phyloP scores from a whole-genome alignment of 2,888 invertebrate species.

The Philonicus albiceps region DNA sequence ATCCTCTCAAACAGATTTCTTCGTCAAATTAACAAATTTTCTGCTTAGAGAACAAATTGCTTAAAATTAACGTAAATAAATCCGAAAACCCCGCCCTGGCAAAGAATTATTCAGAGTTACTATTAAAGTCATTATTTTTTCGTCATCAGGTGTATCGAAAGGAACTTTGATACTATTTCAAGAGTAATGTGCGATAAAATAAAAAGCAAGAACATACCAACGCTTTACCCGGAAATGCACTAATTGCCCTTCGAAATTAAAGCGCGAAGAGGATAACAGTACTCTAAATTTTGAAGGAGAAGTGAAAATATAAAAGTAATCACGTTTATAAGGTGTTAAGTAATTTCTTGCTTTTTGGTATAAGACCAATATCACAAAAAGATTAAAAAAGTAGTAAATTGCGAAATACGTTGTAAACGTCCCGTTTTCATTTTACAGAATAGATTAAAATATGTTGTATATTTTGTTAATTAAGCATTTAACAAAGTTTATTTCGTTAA shows the following conservation, averaged over 20 bases:
- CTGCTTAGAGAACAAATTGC: neutral
- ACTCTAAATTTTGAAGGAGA: neutral
- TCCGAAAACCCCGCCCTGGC: neutral
- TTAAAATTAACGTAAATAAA: neutral
- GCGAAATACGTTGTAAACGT: too few relatives aligned
- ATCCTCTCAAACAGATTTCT: neutral
- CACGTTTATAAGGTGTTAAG: too few relatives aligned
- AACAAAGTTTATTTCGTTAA: too few relatives aligned
- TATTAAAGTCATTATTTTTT: neutral
- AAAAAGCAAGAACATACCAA: neutral
- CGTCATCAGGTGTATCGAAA: neutral
- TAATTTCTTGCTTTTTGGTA: too few relatives aligned
- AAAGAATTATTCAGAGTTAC: neutral
- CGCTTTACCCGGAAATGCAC: neutral
- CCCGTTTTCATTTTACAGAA: too few relatives aligned
- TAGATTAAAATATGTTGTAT: too few relatives aligned
- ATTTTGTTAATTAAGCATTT: too few relatives aligned
- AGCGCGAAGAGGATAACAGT: neutral
- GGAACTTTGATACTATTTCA: neutral
- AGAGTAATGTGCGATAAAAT: neutral
- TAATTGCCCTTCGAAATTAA: neutral
- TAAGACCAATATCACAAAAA: too few relatives aligned
- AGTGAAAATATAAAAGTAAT: too few relatives aligned
- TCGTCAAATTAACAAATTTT: neutral
- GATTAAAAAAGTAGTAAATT: too few relatives aligned